These are phyloP conservation scores for Drepanosiphum platanoidis DNA, from an alignment of 2,888 invertebrate genomes.

Conservation along the genomic window DNA sequence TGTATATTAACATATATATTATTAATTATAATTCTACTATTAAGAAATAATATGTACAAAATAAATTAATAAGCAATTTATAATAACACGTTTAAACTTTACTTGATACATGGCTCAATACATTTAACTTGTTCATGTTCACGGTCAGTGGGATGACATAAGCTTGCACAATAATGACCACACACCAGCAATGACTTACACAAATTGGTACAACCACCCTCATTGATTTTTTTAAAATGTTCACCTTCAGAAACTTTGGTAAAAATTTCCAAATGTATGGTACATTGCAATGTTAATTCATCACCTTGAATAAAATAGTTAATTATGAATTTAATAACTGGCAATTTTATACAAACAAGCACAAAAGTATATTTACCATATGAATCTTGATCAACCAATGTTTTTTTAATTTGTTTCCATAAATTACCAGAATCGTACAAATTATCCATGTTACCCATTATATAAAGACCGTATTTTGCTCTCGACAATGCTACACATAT, in stretches of 20 bases:
- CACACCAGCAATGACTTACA: constrained; percentile 72
- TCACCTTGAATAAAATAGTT: constrained; percentile 63
- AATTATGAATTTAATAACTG: not conserved
- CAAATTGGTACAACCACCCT: constrained; percentile 73
- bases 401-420: constrained; percentile 72
- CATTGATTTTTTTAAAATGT: constrained; percentile 67
- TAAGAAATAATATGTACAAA: too few relatives aligned
- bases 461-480: constrained; percentile 76
- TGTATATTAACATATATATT: too few relatives aligned
- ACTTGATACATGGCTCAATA: constrained; percentile 64
- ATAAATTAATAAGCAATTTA: not conserved
- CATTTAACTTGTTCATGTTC: constrained; percentile 71
- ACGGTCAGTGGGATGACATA: constrained; percentile 74
- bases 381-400: constrained; percentile 69
- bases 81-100: not conserved
- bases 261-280: constrained; percentile 68
- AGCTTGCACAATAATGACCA: constrained; percentile 73
- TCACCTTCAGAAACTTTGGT: constrained; percentile 67
- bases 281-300: constrained; percentile 68
- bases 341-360: not conserved
- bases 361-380: constrained; percentile 68
- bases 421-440: constrained; percentile 70
- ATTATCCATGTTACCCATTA: constrained; percentile 78
- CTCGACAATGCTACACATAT: constrained; percentile 83
- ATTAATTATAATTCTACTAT: too few relatives aligned